Evolutionary conservation across 2,888 invertebrate species (phyloP).

Genomic region (Noctuana brunneofusca): DNA sequence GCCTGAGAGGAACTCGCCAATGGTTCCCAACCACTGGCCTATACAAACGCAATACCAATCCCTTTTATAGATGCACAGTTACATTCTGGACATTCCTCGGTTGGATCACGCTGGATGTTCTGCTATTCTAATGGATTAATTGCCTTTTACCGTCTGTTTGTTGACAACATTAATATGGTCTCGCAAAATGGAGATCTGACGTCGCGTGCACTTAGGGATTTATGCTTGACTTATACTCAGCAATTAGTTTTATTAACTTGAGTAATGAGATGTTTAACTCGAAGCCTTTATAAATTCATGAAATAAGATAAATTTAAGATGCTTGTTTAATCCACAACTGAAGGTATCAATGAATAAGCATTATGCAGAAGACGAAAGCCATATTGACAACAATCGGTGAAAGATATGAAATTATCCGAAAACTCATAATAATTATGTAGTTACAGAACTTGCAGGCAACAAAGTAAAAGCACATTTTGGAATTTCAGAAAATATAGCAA

Average conservation of each 20-base stretch:
- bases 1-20: background rate
- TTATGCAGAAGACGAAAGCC: no score
- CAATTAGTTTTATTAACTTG: conserved; percentile 23
- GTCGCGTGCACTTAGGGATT: conserved; percentile 24
- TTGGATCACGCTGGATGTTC: conserved; percentile 40
- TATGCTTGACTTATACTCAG: conserved; percentile 23
- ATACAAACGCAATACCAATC: conserved; percentile 43
- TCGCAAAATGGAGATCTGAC: conserved; percentile 30
- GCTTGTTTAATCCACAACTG: background rate
- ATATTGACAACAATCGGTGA: no score
- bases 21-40: conserved; percentile 24
- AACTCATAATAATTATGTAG: no score
- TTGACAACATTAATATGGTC: conserved; percentile 33
- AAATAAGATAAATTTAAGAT: background rate
- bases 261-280: conserved; percentile 12
- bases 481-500: no score
- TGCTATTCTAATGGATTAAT: conserved; percentile 46
- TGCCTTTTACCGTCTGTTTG: conserved; percentile 46
- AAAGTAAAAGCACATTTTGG: no score
- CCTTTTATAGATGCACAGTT: conserved; percentile 60
- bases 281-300: background rate
- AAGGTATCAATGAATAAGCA: no score
- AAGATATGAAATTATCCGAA: no score
- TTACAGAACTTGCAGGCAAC: no score
- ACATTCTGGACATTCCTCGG: conserved; percentile 51